Percentiles rank a stretch among this genome's conserved stretches.
phyloP scores from a whole-genome alignment of 2,888 invertebrate genomes.

The Ornithoptera priamus region DNA sequence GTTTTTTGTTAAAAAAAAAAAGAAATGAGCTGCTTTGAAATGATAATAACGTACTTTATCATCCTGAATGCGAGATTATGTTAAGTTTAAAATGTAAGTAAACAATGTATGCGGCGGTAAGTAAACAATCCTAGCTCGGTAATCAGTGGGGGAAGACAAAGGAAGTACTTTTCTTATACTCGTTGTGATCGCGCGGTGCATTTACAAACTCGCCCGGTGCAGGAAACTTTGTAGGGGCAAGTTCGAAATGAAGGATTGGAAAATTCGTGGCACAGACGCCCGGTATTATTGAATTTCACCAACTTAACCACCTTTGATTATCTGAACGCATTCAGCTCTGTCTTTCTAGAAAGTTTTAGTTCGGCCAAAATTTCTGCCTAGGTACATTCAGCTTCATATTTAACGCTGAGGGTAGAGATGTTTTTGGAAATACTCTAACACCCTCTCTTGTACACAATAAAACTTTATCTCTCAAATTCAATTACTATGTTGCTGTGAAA shows the following conservation, averaged over 20 bases:
- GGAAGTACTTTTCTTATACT: slow-evolving; percentile 26
- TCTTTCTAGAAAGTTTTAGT: slow-evolving; percentile 15
- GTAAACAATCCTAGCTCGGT: slow-evolving; percentile 25
- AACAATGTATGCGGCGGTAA: not conserved
- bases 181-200: slow-evolving; percentile 26
- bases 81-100: too few relatives aligned
- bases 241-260: slow-evolving; percentile 40
- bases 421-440: too few relatives aligned
- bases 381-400: too few relatives aligned
- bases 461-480: too few relatives aligned
- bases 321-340: slow-evolving; percentile 21
- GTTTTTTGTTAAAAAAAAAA: too few relatives aligned
- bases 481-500: too few relatives aligned
- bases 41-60: too few relatives aligned
- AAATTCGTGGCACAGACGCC: slow-evolving; percentile 30
- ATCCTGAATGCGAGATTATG: too few relatives aligned
- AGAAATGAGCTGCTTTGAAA: too few relatives aligned
- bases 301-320: slow-evolving; percentile 31
- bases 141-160: slow-evolving; percentile 28
- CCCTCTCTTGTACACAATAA: too few relatives aligned
- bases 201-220: slow-evolving; percentile 27
- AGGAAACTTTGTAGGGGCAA: slow-evolving; percentile 35
- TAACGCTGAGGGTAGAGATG: too few relatives aligned
- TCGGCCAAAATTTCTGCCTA: slow-evolving; percentile 7
- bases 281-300: slow-evolving; percentile 27